Percentiles rank a stretch among this genome's conserved stretches.
phyloP scores from a whole-genome alignment of 2,888 invertebrate genomes.

The Pemphredon lugubris region DNA sequence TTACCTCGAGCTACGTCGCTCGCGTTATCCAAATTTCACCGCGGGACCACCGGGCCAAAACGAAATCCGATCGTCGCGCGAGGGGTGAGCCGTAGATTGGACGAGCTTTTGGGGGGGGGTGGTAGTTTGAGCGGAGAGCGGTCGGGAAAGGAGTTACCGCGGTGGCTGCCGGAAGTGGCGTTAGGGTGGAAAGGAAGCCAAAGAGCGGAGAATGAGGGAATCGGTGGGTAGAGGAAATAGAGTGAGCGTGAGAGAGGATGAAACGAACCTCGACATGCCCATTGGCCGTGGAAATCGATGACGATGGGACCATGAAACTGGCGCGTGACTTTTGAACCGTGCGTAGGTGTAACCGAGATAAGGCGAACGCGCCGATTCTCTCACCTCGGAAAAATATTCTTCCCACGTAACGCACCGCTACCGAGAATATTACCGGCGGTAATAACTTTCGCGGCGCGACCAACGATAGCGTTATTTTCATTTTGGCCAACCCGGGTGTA shows the following conservation, averaged over 20 bases:
- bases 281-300: slow-evolving; percentile 40
- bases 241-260: slow-evolving; percentile 5
- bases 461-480: background rate
- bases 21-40: slow-evolving; percentile 29
- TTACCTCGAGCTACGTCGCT: background rate
- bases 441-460: background rate
- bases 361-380: slow-evolving; percentile 6
- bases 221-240: background rate
- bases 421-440: slow-evolving; percentile 5
- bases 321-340: slow-evolving; percentile 36
- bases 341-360: slow-evolving; percentile 26
- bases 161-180: slow-evolving; percentile 12
- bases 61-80: slow-evolving; percentile 77
- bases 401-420: slow-evolving; percentile 19
- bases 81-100: slow-evolving; percentile 59
- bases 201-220: background rate
- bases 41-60: slow-evolving; percentile 58
- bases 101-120: slow-evolving; percentile 53
- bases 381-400: slow-evolving; percentile 17
- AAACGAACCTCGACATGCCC: slow-evolving; percentile 6
- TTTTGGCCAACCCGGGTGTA: too few relatives aligned
- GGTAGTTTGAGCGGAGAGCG: slow-evolving; percentile 38
- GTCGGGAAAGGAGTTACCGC: slow-evolving; percentile 24
- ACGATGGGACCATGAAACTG: slow-evolving; percentile 26
- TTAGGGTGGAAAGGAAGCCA: slow-evolving; percentile 4